These are phyloP conservation scores for Amphipyra tragopoginis DNA, from an alignment of 2,888 invertebrate species.

Conservation along the genomic window DNA sequence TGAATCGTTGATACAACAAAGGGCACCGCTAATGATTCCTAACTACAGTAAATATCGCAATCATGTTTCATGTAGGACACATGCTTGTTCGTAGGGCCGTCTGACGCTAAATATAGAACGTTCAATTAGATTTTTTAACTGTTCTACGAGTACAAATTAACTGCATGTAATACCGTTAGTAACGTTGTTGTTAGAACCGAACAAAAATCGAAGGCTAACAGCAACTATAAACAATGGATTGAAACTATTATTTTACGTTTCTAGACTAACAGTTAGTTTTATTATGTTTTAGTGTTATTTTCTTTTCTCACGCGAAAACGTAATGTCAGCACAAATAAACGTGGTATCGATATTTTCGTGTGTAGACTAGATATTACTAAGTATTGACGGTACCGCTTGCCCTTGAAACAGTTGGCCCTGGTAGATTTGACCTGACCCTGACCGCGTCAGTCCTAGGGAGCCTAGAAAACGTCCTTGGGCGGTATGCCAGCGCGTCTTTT, in stretches of 20 bases:
- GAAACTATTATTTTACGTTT: conserved; percentile 5
- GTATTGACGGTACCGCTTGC: conserved; percentile 18
- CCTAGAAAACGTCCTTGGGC: conserved; percentile 84
- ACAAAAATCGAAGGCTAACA: neutral
- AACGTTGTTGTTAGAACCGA: neutral
- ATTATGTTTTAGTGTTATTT: conserved; percentile 4
- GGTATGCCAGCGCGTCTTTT: conserved; percentile 69
- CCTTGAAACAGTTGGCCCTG: conserved; percentile 56
- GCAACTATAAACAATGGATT: neutral
- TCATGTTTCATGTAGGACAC: conserved; percentile 3
- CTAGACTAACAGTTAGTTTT: conserved; percentile 3
- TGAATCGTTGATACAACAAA: conserved; percentile 21
- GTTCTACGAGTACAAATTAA: neutral
- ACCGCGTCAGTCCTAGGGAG: conserved; percentile 79
- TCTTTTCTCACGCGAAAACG: conserved; percentile 24
- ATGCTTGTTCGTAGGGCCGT: conserved; percentile 2
- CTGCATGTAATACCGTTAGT: neutral
- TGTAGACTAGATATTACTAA: conserved; percentile 21
- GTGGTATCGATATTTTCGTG: conserved; percentile 2
- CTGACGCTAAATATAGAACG: conserved; percentile 5
- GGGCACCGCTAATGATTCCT: conserved; percentile 23
- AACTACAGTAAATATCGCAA: conserved; percentile 12
- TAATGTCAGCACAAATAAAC: conserved; percentile 7
- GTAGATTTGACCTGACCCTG: conserved; percentile 73
- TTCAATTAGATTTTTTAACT: conserved; percentile 6